Base-by-base conservation (phyloP, 2,113 vertebrate genomes). In the Podarcis cretensis region DNA sequence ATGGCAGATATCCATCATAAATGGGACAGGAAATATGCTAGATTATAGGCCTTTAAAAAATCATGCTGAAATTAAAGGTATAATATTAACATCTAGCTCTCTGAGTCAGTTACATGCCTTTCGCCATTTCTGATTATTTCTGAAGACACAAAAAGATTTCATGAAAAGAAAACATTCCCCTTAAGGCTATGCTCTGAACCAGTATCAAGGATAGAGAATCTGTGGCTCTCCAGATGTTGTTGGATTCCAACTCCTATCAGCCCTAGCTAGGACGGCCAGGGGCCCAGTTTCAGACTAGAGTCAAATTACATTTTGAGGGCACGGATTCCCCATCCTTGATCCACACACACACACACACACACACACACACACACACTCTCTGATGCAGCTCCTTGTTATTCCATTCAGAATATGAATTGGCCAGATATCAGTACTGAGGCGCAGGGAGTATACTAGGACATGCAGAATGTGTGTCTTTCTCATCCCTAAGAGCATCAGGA, bases 391-490 rank as follows among this genome's bases (percentile, higher is more conserved):
- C 27, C 23, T 79, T n/a, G 18, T n/a, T n/a, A 13, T 30, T 35
- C 8, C 73, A 75, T 6, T 18, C n/a, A 75, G 14, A 32, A 63
- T 63, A 63, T 63, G 23, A 68, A 82, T 21, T 6, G 59, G 30
- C 54, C 43, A 54, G 54, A 9, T 80, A 10, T 13, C 27, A 54
- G 5, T 32, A 8, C 43, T 73, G 23, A 18, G 54, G 23, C 3
- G n/a, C 10, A 66, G 13, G 30, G 4, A 5, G 25, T 25, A 57
- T 80, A 37, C 74, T 20, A 80, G 23, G 65, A 32, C 8, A 80
- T 27, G 35, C 14, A 80, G 14, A 54, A 27, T 57, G 4, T 57
- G 86, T 87, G 87, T 66, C 14, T 66, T 30, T 90, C 86, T 43
- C 21, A 80, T 88, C 59, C 0, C 0, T 65, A 91, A 27, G 78